Percentiles rank a stretch among this genome's conserved stretches.
These are phyloP conservation scores for Zhuqinia jingwanae DNA, from an alignment of 2,888 invertebrate species.

Conservation along the genomic window DNA sequence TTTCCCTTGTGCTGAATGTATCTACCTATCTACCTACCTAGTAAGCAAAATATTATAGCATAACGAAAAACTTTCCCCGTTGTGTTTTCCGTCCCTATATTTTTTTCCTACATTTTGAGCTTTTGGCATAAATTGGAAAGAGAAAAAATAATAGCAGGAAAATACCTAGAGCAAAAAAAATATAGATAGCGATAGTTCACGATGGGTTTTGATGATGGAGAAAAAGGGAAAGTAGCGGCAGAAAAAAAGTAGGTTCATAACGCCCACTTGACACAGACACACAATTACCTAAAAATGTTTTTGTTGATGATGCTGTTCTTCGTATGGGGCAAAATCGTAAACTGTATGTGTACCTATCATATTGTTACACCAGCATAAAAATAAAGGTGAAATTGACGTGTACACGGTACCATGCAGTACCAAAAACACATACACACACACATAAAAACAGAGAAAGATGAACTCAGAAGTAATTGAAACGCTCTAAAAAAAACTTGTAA, in stretches of 20 bases:
- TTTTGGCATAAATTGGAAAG: slow-evolving; percentile 35
- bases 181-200: slow-evolving; percentile 10
- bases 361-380: too few relatives aligned
- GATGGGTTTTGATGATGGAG: neutral
- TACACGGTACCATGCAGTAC: too few relatives aligned
- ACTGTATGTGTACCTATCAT: neutral
- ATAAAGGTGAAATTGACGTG: too few relatives aligned
- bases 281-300: neutral
- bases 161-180: slow-evolving; percentile 24
- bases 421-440: too few relatives aligned
- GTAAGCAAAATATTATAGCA: neutral
- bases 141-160: slow-evolving; percentile 24
- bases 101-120: too few relatives aligned
- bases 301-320: neutral
- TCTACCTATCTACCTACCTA: neutral
- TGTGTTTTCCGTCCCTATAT: neutral
- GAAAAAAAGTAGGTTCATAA: slow-evolving; percentile 1
- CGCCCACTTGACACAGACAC: slow-evolving; percentile 18
- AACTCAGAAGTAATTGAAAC: too few relatives aligned
- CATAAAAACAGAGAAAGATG: too few relatives aligned
- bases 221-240: neutral
- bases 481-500: too few relatives aligned
- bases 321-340: neutral
- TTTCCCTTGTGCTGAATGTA: slow-evolving; percentile 7
- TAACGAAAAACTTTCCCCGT: slow-evolving; percentile 4